phyloP scores from a whole-genome alignment of 2,888 invertebrate species.

The Mystacides longicornis region DNA sequence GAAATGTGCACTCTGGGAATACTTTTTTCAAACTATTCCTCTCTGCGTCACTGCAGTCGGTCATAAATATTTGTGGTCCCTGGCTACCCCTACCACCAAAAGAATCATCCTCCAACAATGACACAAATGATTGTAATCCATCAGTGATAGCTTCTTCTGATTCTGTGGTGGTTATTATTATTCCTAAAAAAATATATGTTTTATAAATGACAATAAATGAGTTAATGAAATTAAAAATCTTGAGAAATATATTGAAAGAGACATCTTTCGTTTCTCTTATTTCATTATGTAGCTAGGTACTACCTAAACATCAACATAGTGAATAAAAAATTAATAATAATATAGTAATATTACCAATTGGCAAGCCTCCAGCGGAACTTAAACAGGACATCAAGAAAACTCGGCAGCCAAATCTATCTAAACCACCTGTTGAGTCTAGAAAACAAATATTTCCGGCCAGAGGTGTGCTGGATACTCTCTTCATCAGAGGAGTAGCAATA shows the following conservation, averaged over 20 bases:
- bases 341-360: not conserved
- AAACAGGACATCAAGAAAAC: not conserved
- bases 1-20: not conserved
- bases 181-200: not conserved
- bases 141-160: constrained; percentile 1
- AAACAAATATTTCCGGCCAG: not conserved
- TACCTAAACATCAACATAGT: not conserved
- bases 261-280: not conserved
- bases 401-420: not conserved
- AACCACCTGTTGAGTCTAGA: not conserved
- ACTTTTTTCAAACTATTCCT: not conserved
- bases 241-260: not conserved
- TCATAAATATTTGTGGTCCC: not conserved
- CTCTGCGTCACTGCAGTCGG: not conserved
- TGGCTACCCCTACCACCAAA: not conserved
- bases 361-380: not conserved
- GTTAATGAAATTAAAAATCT: not conserved
- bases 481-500: not conserved
- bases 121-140: not conserved
- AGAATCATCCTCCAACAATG: not conserved
- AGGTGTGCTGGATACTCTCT: not conserved
- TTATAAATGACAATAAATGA: not conserved
- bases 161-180: not conserved
- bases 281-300: not conserved
- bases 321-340: not conserved